phyloP scores from a whole-genome alignment of 2,888 invertebrate genomes.

The Amphipoea oculea region DNA sequence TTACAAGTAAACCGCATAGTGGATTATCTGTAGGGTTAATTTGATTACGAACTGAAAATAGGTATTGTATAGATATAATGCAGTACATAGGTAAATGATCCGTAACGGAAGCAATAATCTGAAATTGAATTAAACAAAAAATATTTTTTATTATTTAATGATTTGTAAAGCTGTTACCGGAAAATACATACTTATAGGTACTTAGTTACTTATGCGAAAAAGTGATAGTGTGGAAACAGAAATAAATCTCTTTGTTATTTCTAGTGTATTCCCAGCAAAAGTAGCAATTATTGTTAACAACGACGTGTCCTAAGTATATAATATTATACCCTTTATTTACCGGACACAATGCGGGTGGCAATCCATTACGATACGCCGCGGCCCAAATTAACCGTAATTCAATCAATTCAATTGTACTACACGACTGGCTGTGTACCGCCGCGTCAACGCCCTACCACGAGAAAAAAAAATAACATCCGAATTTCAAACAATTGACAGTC shows the following conservation, averaged over 20 bases:
- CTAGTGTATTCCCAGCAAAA: neutral
- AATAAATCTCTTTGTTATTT: neutral
- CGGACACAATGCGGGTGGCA: constrained; percentile 85
- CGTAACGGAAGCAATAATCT: neutral
- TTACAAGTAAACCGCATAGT: neutral
- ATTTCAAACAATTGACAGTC: constrained; percentile 85
- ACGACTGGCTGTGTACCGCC: constrained; percentile 83
- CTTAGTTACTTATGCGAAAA: neutral
- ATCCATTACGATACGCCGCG: constrained; percentile 83
- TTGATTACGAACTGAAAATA: neutral
- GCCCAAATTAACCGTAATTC: constrained; percentile 87
- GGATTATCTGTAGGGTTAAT: neutral
- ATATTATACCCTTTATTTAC: constrained; percentile 78
- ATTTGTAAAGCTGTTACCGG: too few relatives aligned
- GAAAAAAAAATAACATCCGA: constrained; percentile 85
- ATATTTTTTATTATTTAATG: neutral
- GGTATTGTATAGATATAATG: too few relatives aligned
- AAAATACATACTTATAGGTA: neutral
- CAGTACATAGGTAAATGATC: neutral
- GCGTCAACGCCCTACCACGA: constrained; percentile 87
- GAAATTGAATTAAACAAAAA: neutral
- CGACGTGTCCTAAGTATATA: constrained; percentile 30
- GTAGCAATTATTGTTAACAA: constrained; percentile 27
- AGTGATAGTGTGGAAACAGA: neutral
- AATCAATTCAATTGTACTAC: constrained; percentile 89